Conservation (phyloP, 2,888 invertebrate species). For the Drosophila buzzatii region DNA sequence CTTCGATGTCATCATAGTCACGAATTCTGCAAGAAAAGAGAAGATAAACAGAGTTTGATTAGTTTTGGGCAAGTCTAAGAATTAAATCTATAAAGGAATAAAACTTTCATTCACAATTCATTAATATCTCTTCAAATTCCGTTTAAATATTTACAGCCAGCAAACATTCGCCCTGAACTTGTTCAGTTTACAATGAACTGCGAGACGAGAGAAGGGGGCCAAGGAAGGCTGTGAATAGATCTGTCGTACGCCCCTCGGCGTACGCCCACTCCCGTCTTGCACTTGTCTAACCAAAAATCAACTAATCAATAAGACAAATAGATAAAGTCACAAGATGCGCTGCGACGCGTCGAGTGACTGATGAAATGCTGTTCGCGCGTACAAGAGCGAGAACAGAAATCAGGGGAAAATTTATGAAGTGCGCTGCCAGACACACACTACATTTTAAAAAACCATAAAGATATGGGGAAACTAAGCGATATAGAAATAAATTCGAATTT, state of each 20-base stretch:
- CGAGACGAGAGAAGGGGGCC: neutral
- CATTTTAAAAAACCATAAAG: constrained; percentile 28
- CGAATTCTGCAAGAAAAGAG: constrained; percentile 91
- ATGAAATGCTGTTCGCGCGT: constrained; percentile 13
- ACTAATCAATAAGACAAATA: constrained; percentile 75
- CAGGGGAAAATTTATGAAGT: constrained; percentile 59
- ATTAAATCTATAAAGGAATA: too few species aligned
- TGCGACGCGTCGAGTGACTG: constrained; percentile 23
- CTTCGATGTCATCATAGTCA: constrained; percentile 99
- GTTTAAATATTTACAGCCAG: neutral
- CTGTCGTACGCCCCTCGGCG: constrained; percentile 38
- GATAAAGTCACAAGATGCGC: constrained; percentile 63
- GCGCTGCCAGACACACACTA: constrained; percentile 15
- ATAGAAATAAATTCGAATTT: neutral
- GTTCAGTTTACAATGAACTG: neutral
- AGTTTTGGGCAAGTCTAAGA: neutral
- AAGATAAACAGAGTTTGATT: neutral
- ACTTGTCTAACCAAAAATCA: constrained; percentile 8
- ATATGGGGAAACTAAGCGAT: neutral
- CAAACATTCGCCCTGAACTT: constrained; percentile 1
- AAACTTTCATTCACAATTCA: neutral
- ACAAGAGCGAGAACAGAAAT: constrained; percentile 16
- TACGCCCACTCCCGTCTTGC: neutral
- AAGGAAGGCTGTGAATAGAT: constrained; percentile 5
- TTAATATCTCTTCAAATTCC: neutral